Evolutionary conservation across 2,797 vertebrate genomes (phyloP), one percentile per base, ranked within the genome.

Genomic region (Otolemur crassicaudatus): DNA sequence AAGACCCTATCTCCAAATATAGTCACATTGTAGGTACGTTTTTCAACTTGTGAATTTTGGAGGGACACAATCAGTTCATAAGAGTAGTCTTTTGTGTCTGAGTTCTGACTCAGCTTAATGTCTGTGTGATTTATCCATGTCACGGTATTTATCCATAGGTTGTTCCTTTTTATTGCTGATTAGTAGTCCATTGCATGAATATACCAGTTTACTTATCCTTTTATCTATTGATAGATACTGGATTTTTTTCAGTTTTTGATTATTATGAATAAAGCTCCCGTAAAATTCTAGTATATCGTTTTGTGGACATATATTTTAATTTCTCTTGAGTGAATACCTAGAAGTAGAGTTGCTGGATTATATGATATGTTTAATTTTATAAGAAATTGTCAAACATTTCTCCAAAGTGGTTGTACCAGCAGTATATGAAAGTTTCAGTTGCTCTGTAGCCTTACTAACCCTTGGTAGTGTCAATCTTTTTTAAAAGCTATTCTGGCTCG

Each of bases 171-270:
- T 60, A 16, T 67, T 93, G 40, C 53, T 77, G 69, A 86, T 40
- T 83, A 46, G 69, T 63, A 31, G 72, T 82, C 53, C 25, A 56
- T 75, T 58, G 40, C 70, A 46, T 46, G 70, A 92, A 29, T 86
- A 76, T 27, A 61, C 34, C 43, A 86, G 86, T 86, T 80, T 72
- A 29, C 89, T 86, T 80, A 87, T 82, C 60, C 53, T 60, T 85
- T 89, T 84, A 77, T 82, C 69, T 75, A 25, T 49, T 27, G 69
- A 46, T 94, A 61, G 46, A 34, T 87, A 58, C 77, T 67, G 56
- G 31, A 7, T 65, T 90, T 37, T 96, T 96, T 90, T 70, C 63
- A 83, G 67, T 86, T 77, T 90, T 89, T 85, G 7, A 65, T 40
- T 86, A n/a, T 90, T 76, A 46, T 14, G 31, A 93, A 81, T 89